Evolutionary conservation across 1,140 invertebrate species (phyloP).

Genomic region (Leptinotarsa lineolata): DNA sequence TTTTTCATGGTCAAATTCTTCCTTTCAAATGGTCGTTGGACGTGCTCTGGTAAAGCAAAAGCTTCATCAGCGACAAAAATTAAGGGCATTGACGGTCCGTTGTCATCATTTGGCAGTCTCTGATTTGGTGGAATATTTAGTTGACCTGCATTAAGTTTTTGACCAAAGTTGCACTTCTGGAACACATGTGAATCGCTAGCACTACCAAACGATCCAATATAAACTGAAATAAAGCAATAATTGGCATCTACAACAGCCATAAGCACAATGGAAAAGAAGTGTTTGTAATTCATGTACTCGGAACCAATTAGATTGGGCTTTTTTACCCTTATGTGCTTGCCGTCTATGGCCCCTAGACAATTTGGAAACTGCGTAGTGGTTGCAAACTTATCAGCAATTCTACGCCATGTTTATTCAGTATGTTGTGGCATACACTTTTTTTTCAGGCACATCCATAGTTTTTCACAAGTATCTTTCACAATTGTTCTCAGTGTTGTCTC

Average conservation of each 20-base stretch:
- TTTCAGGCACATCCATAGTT: slow-evolving; percentile 26
- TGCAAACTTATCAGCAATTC: slow-evolving; percentile 48
- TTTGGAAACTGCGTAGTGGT: slow-evolving; percentile 57
- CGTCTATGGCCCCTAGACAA: slow-evolving; percentile 58
- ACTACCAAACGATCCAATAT: slow-evolving; percentile 53
- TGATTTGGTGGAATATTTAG: slow-evolving; percentile 45
- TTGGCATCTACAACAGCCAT: slow-evolving; percentile 56
- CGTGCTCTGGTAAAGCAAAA: background rate
- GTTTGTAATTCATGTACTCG: slow-evolving; percentile 57
- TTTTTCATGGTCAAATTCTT: background rate
- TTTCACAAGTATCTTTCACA: slow-evolving; percentile 32
- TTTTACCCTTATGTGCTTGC: slow-evolving; percentile 56
- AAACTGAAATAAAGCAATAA: slow-evolving; percentile 55
- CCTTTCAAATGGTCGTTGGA: background rate
- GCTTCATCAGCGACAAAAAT: background rate
- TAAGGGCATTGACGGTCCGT: background rate
- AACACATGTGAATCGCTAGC: slow-evolving; percentile 53
- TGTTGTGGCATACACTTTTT: background rate
- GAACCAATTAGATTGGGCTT: slow-evolving; percentile 49
- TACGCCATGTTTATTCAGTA: slow-evolving; percentile 10
- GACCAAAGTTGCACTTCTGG: slow-evolving; percentile 42
- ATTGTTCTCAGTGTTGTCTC: slow-evolving; percentile 28
- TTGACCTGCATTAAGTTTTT: slow-evolving; percentile 10
- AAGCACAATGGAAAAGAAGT: slow-evolving; percentile 50
- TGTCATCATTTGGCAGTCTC: slow-evolving; percentile 25